These are phyloP conservation scores for Cossypha heuglini DNA, from an alignment of 2,797 vertebrate species.

Conservation along the genomic window DNA sequence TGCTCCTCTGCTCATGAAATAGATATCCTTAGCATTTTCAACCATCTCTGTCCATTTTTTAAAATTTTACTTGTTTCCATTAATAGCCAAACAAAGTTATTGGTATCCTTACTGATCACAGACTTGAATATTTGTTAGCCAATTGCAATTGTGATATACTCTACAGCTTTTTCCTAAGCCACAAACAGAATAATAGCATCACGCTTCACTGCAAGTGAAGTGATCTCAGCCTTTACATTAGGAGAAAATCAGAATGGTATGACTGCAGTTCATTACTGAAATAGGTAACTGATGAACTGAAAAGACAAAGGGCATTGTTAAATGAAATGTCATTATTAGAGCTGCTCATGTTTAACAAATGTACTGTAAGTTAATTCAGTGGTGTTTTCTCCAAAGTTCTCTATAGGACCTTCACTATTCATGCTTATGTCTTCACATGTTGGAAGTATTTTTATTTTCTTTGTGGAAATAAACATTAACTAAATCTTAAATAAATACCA, in stretches of 20 bases:
- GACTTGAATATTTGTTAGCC: conserved; percentile 73
- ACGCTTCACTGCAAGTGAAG: conserved; percentile 81
- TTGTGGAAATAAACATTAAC: background rate
- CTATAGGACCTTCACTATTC: conserved; percentile 64
- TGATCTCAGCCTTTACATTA: conserved; percentile 84
- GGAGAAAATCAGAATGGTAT: conserved; percentile 81
- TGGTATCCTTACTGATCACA: conserved; percentile 56
- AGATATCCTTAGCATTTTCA: conserved; percentile 38
- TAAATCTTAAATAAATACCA: background rate
- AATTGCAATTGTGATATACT: conserved; percentile 75
- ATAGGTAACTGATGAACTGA: conserved; percentile 85
- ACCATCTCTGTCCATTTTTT: background rate
- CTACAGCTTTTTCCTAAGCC: conserved; percentile 77
- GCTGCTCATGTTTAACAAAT: conserved; percentile 84
- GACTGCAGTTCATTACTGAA: conserved; percentile 83
- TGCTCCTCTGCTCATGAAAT: conserved; percentile 60
- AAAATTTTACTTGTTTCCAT: conserved; percentile 36
- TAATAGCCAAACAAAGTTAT: conserved; percentile 66
- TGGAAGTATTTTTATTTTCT: conserved; percentile 49
- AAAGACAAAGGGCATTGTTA: conserved; percentile 85
- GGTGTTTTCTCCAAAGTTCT: conserved; percentile 79
- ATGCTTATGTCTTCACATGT: conserved; percentile 20
- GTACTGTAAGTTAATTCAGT: conserved; percentile 83
- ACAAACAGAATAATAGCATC: conserved; percentile 83
- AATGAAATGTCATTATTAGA: conserved; percentile 85